These are phyloP conservation scores for Steinernema feltiae DNA, from an alignment of 1,140 invertebrate genomes.

Conservation along the genomic window DNA sequence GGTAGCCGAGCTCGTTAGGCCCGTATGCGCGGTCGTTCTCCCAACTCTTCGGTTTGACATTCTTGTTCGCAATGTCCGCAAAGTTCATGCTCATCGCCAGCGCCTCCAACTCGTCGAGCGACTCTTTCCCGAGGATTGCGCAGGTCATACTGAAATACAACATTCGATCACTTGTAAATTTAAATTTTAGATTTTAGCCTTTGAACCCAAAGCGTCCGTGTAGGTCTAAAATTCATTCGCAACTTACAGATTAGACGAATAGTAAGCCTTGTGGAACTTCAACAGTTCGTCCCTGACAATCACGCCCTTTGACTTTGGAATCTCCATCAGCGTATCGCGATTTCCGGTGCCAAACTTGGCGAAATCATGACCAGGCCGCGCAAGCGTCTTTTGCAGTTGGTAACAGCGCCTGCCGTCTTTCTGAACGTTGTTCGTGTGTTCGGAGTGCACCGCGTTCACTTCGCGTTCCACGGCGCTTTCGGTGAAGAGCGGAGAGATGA, in stretches of 20 bases:
- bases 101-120: slow-evolving; percentile 75
- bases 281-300: slow-evolving; percentile 75
- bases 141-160: slow-evolving; percentile 53
- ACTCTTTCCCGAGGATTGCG: slow-evolving; percentile 64
- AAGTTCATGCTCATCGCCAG: slow-evolving; percentile 73
- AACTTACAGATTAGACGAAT: slow-evolving; percentile 74
- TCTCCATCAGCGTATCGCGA: slow-evolving; percentile 72
- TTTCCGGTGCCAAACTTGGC: slow-evolving; percentile 64
- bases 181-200: no score
- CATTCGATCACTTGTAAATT: no score
- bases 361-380: slow-evolving; percentile 39
- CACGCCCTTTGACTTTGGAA: slow-evolving; percentile 74
- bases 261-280: slow-evolving; percentile 82
- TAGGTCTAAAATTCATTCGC: not conserved
- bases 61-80: slow-evolving; percentile 70
- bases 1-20: slow-evolving; percentile 62
- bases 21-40: slow-evolving; percentile 74
- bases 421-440: slow-evolving; percentile 86
- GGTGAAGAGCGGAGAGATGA: slow-evolving; percentile 82
- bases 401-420: slow-evolving; percentile 78
- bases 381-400: slow-evolving; percentile 71
- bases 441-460: slow-evolving; percentile 87
- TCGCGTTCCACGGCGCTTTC: slow-evolving; percentile 81
- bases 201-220: no score
- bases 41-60: slow-evolving; percentile 65